Conservation (phyloP, 2,797 vertebrate genomes). For the Phaenicophaeus curvirostris region DNA sequence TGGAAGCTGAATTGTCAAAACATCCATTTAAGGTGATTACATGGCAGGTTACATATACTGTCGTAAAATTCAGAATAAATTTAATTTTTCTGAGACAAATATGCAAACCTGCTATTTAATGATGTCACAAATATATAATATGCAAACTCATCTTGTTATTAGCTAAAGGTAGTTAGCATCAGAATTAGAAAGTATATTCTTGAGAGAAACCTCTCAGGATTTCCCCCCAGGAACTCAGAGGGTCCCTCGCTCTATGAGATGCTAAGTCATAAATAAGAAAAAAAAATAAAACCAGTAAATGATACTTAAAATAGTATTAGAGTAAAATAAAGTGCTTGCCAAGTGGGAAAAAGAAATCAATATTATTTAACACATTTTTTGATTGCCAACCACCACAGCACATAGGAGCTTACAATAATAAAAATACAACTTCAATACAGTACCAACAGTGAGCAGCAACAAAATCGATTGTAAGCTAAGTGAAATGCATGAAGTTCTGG, state of each 20-base stretch:
- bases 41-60: neutral
- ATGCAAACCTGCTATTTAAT: neutral
- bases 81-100: neutral
- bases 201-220: neutral
- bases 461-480: conserved; percentile 57
- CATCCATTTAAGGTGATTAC: neutral
- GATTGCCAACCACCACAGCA: conserved; percentile 55
- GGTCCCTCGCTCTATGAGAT: neutral
- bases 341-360: conserved; percentile 25
- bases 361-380: conserved; percentile 65
- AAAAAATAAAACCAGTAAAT: conserved; percentile 51
- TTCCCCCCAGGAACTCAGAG: neutral
- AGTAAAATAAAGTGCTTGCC: conserved; percentile 45
- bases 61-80: neutral
- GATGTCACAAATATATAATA: neutral
- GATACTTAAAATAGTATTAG: conserved; percentile 47
- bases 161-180: neutral
- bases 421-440: conserved; percentile 46
- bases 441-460: neutral
- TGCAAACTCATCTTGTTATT: neutral
- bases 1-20: neutral
- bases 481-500: conserved; percentile 51
- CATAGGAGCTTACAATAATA: conserved; percentile 38
- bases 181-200: neutral
- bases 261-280: conserved; percentile 8